Percentiles rank a stretch among this genome's conserved stretches.
phyloP scores from a whole-genome alignment of 2,797 vertebrate species.

The Crypturellus tataupa region DNA sequence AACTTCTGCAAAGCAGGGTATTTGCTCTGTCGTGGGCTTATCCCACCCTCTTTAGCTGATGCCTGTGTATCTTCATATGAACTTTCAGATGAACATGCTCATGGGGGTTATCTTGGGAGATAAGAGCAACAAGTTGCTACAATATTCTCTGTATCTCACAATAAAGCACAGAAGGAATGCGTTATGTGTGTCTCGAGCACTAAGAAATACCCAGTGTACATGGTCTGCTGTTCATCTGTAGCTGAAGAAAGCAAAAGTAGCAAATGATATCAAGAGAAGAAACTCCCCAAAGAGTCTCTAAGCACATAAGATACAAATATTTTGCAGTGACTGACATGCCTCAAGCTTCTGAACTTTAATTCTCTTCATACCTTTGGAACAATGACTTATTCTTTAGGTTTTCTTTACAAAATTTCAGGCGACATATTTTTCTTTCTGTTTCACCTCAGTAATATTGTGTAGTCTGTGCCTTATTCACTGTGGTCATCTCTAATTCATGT shows the following conservation, averaged over 20 bases:
- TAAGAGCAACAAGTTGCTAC: not conserved
- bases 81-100: not conserved
- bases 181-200: not conserved
- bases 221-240: not conserved
- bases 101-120: not conserved
- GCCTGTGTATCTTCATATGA: not conserved
- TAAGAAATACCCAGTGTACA: not conserved
- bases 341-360: not conserved
- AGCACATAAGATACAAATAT: not conserved
- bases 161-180: not conserved
- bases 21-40: slow-evolving; percentile 20
- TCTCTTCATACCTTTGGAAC: not conserved
- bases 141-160: not conserved
- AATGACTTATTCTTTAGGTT: not conserved
- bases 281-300: not conserved
- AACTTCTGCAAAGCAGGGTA: not conserved
- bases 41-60: not conserved
- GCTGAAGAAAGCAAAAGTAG: not conserved
- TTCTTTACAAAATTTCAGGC: not conserved
- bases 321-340: not conserved
- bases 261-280: not conserved
- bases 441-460: not conserved
- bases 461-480: not conserved
- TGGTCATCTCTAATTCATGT: not conserved
- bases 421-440: not conserved